Evolutionary conservation across 2,797 vertebrate genomes (phyloP).

Genomic region (Agapornis canus): DNA sequence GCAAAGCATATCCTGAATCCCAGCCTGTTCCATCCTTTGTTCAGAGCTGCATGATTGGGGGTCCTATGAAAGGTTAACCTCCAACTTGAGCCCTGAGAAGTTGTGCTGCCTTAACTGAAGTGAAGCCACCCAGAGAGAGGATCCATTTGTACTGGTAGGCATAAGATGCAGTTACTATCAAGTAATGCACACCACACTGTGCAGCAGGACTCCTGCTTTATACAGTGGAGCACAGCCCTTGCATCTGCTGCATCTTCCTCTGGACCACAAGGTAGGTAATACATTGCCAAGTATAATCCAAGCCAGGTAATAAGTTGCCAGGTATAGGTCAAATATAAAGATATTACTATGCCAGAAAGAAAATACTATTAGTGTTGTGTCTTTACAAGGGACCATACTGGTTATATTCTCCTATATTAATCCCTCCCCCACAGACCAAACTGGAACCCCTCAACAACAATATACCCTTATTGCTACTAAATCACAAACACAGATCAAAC

Average conservation of each 20-base stretch:
- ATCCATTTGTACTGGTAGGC: neutral
- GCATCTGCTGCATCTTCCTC: neutral
- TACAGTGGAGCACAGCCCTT: neutral
- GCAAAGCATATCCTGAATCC: neutral
- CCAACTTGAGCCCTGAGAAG: neutral
- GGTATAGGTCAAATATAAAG: neutral
- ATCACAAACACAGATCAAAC: neutral
- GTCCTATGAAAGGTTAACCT: neutral
- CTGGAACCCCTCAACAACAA: neutral
- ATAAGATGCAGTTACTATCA: neutral
- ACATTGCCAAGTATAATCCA: neutral
- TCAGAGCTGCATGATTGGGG: neutral
- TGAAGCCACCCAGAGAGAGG: neutral
- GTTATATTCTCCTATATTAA: neutral
- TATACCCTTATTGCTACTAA: neutral
- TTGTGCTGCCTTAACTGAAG: neutral
- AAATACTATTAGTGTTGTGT: neutral
- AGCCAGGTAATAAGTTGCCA: neutral
- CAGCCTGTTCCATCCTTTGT: neutral
- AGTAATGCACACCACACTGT: neutral
- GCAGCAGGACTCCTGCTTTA: neutral
- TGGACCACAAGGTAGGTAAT: neutral
- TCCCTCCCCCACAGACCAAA: neutral
- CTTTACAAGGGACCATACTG: neutral
- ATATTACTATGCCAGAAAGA: neutral